Base-by-base conservation (phyloP, 2,113 vertebrate genomes). In the Ictalurus punctatus region DNA sequence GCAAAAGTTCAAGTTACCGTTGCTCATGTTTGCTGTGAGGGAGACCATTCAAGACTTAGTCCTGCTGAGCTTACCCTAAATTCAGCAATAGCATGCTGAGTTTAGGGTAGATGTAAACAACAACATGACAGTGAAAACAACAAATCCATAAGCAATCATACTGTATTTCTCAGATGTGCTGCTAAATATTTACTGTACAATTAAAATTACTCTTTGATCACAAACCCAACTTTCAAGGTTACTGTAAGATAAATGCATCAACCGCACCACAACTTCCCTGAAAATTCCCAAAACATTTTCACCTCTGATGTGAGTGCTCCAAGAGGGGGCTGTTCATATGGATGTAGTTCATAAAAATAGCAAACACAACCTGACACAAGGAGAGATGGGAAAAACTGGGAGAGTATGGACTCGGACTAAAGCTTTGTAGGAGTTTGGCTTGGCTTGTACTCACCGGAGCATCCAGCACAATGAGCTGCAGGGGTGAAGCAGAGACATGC, bases 391-490 rank as follows among this genome's bases (percentile, higher is more conserved):
- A 30, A 78, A 63, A 63, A 63, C 67, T 71, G 34, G 19, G 40
- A 48, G 14, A 84, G 71, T 65, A 56, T 58, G 40, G 74, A n/a
- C 23, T 71, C 30, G 63, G 82, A 83, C 48, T 44, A 40, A 84
- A 63, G 92, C 87, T 86, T 16, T 6, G 56, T 89, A 87, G 91
- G 89, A 69, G 17, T 91, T 85, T 88, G 23, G 82, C 59, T 91
- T 88, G 89, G 89, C 63, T 87, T 90, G 91, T 92, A 98, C 98
- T 99, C 94, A 98, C 98, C 95, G 97, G 98, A 10, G 97, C 96
- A 48, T 98, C 97, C 65, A 99, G 94, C 90, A 98, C 97, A 96
- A 98, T 98, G 87, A 99, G 96, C 97, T 99, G 97, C 90, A 67
- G 91, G 92, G 90, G 92, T 92, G 56, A 95, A 96, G 91, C 93